Evolutionary conservation across 2,888 invertebrate genomes (phyloP).

Genomic region (Hypena proboscidalis): DNA sequence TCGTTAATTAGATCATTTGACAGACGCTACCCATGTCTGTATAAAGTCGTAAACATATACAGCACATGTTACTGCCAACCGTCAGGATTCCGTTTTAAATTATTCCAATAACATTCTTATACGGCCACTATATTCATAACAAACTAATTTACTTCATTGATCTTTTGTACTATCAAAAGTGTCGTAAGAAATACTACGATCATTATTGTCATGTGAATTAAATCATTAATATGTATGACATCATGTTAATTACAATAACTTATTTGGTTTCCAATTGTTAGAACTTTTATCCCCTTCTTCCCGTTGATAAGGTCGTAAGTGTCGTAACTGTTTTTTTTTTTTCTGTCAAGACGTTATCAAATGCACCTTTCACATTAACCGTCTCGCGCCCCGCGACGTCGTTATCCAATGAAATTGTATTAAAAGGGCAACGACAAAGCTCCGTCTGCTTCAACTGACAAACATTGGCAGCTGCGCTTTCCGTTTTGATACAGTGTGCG

Average conservation of each 20-base stretch:
- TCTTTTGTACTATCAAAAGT: too few species aligned
- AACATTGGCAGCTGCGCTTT: conserved; percentile 59
- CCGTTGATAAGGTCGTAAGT: background rate
- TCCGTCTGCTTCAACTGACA: conserved; percentile 40
- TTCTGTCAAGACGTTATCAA: conserved; percentile 14
- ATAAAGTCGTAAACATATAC: conserved; percentile 18
- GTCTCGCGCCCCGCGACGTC: conserved; percentile 28
- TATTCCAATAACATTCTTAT: conserved; percentile 20
- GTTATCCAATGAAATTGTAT: conserved; percentile 59
- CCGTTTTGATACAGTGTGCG: conserved; percentile 53
- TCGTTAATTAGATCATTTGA: too few species aligned
- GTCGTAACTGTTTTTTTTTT: background rate
- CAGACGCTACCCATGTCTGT: conserved; percentile 27
- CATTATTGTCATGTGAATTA: too few species aligned
- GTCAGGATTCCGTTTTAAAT: conserved; percentile 37
- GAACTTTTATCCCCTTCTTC: background rate
- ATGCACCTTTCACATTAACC: conserved; percentile 24
- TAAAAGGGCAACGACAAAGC: conserved; percentile 58
- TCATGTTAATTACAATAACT: too few species aligned
- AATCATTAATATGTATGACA: too few species aligned
- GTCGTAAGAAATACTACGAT: too few species aligned
- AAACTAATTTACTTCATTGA: conserved; percentile 8
- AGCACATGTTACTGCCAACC: conserved; percentile 33
- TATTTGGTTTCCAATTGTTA: too few species aligned
- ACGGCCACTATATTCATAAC: conserved; percentile 6